Conservation (phyloP, 35 echinoderm and acorn worm species). For the Stichopus chloronotus region DNA sequence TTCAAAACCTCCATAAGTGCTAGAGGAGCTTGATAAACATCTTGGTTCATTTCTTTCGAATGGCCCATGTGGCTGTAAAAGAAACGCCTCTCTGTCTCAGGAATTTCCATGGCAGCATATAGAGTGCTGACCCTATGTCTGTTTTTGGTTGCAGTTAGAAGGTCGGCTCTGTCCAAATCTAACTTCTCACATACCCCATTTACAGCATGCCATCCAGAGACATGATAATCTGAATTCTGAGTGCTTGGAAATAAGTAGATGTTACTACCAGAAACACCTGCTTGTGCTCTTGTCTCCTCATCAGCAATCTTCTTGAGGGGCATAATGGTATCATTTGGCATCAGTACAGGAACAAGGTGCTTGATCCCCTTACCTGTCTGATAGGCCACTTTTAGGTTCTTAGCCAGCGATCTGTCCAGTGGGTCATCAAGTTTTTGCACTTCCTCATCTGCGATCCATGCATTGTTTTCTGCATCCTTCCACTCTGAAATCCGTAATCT, state of each 20-base stretch:
- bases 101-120: constrained; percentile 58
- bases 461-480: constrained; percentile 57
- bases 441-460: constrained; percentile 34
- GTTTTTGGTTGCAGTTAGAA: constrained; percentile 60
- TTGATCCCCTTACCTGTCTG: constrained; percentile 54
- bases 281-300: not conserved
- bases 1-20: constrained; percentile 42
- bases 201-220: constrained; percentile 70
- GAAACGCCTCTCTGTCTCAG: constrained; percentile 20
- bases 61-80: constrained; percentile 64
- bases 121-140: constrained; percentile 47
- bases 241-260: constrained; percentile 30
- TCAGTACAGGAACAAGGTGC: constrained; percentile 59
- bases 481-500: constrained; percentile 38
- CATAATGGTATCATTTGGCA: constrained; percentile 32
- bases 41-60: constrained; percentile 40
- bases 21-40: constrained; percentile 68
- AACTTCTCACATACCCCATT: constrained; percentile 27
- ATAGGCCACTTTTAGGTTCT: constrained; percentile 52
- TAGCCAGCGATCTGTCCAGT: constrained; percentile 33
- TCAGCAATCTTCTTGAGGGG: constrained; percentile 17
- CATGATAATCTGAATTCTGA: constrained; percentile 12
- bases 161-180: not conserved
- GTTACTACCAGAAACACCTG: not conserved
- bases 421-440: constrained; percentile 45